A percentile compares a stretch with the other conserved stretches of the same genome.
phyloP scores from a whole-genome alignment of 2,888 invertebrate genomes.

The Stenolophus ochropezus region DNA sequence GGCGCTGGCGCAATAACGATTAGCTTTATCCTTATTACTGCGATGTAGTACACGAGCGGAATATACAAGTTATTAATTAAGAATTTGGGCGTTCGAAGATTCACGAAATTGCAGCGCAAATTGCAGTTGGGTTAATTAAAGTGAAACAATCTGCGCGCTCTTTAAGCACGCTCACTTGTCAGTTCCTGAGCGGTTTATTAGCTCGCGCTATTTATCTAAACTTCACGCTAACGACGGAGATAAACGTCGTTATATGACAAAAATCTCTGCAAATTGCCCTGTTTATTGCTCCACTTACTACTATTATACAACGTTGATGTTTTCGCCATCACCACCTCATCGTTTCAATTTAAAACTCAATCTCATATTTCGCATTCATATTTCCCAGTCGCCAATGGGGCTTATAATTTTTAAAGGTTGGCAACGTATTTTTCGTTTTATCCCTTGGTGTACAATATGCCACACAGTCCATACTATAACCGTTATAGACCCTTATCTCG shows the following conservation, averaged over 20 bases:
- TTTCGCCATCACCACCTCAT: too few species aligned
- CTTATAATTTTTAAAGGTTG: too few species aligned
- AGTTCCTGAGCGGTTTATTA: not conserved
- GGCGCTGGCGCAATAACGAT: constrained; percentile 49
- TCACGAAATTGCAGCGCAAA: constrained; percentile 47
- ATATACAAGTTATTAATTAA: constrained; percentile 58
- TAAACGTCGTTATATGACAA: not conserved
- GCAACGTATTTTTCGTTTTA: too few species aligned
- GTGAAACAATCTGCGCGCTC: constrained; percentile 40
- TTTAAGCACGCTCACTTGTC: constrained; percentile 23
- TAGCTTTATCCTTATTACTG: constrained; percentile 55
- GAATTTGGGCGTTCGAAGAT: constrained; percentile 47
- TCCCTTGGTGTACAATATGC: too few species aligned
- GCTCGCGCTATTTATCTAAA: not conserved
- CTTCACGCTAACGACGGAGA: not conserved
- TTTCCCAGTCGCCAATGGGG: too few species aligned
- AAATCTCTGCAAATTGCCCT: not conserved
- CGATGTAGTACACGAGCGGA: constrained; percentile 43
- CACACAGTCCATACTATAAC: too few species aligned
- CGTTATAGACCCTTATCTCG: too few species aligned
- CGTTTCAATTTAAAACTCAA: too few species aligned
- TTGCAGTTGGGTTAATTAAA: constrained; percentile 50
- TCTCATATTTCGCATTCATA: too few species aligned
- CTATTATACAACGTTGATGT: too few species aligned
- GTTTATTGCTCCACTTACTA: too few species aligned